Percentiles rank a stretch among this genome's conserved stretches.
phyloP scores from a whole-genome alignment of 2,797 vertebrate genomes.

The Somateria mollissima region DNA sequence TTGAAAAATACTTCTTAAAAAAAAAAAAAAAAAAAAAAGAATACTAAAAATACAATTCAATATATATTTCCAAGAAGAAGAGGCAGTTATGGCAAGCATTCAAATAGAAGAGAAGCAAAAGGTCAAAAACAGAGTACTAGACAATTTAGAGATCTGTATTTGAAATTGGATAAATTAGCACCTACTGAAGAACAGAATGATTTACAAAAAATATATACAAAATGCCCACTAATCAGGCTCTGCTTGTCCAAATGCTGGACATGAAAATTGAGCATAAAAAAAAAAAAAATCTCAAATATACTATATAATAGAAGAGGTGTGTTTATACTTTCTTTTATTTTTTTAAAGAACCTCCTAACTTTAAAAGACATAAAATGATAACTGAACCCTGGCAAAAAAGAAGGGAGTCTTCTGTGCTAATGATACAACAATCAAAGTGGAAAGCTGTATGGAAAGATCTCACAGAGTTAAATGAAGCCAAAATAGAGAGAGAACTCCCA shows the following conservation, averaged over 20 bases:
- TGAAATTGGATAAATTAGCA: conserved; percentile 8
- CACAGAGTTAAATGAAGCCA: not conserved
- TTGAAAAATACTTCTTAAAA: not conserved
- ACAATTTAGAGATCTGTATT: not conserved
- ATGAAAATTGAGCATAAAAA: not conserved
- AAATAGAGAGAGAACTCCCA: not conserved
- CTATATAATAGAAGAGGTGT: not conserved
- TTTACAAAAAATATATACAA: not conserved
- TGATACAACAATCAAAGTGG: not conserved
- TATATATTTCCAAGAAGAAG: not conserved
- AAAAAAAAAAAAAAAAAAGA: not conserved
- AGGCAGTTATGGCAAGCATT: not conserved
- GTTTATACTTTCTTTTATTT: not conserved
- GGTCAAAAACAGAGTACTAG: not conserved
- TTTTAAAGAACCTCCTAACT: not conserved
- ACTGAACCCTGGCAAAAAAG: not conserved
- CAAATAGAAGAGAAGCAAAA: not conserved
- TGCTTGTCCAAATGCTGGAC: not conserved
- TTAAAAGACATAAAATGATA: not conserved
- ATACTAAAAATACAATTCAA: not conserved
- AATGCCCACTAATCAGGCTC: not conserved
- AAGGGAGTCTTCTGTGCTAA: not conserved
- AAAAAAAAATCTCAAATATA: not conserved
- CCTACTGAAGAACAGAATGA: not conserved
- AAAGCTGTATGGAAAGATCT: not conserved